Evolutionary conservation across 1,140 invertebrate genomes (phyloP), one percentile per base, ranked within the genome.

Genomic region (Lepidurus packardi): DNA sequence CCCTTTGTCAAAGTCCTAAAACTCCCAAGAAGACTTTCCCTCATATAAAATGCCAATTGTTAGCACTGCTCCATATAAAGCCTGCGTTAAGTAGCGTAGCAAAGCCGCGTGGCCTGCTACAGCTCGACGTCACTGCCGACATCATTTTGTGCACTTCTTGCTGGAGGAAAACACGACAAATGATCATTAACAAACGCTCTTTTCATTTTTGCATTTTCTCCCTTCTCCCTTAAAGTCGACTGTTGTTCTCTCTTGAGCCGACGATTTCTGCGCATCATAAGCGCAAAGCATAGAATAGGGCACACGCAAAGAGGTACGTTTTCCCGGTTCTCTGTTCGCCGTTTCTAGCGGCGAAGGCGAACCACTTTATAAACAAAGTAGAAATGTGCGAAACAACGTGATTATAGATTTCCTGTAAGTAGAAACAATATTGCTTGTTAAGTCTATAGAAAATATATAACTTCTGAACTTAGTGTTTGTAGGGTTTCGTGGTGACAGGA

Each of bases 61-160:
- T 11, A 65, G 53, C 53, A 65, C 53, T 21, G 53, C 53, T 65
- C 53, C 53, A 21, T 65, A 65, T 65, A 65, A 65, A 65, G 53
- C 53, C 53, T 65, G 53, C 53, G 53, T 65, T 65, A 65, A 65
- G 6, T 65, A 21, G 53, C 53, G 53, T 65, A 65, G 53, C 53
- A 65, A 34, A 65, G 53, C 53, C 53, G 53, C 13, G 53, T 65
- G 53, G 34, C 53, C 53, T 65, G 53, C 53, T 65, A 65, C 21
- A n/a, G 16, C 53, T 65, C 53, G 53, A 65, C 53, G 53, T 65
- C 53, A 65, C 53, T 65, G 53, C 53, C 53, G 53, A 65, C 53
- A 65, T 65, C 53, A 65, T 65, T 65, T 65, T 65, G 53, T 65
- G 53, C 53, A 65, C 53, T 65, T 65, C 53, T 65, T 65, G 53